phyloP scores from a whole-genome alignment of 2,113 vertebrate genomes.

The Chelonoidis abingdonii region DNA sequence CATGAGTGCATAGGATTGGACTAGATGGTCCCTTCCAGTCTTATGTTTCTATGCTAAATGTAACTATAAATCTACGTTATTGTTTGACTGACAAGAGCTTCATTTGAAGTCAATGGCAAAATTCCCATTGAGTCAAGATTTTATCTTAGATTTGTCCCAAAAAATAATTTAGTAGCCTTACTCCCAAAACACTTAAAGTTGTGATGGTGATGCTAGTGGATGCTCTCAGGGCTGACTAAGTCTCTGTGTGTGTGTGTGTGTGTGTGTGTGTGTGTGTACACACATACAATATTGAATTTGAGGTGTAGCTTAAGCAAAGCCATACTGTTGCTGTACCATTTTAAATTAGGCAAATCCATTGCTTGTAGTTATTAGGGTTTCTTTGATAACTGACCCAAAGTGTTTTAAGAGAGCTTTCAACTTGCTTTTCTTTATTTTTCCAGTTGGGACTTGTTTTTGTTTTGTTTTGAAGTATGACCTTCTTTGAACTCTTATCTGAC shows the following conservation, averaged over 20 bases:
- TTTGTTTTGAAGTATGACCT: neutral
- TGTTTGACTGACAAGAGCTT: neutral
- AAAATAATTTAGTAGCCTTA: neutral
- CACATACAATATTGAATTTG: neutral
- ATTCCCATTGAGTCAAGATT: neutral
- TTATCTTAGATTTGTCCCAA: neutral
- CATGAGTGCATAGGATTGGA: too few species aligned
- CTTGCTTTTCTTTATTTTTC: neutral
- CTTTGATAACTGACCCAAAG: too few species aligned
- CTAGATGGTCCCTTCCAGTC: too few species aligned
- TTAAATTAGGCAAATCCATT: neutral
- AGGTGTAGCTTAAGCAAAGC: neutral
- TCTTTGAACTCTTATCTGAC: neutral
- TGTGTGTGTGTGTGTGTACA: neutral
- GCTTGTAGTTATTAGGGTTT: too few species aligned
- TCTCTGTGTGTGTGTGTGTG: too few species aligned
- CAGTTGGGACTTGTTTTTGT: neutral
- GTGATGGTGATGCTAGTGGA: too few species aligned
- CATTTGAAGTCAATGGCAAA: neutral
- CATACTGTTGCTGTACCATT: neutral
- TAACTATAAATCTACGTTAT: neutral
- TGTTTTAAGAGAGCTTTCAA: too few species aligned
- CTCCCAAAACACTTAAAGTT: neutral
- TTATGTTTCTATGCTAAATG: neutral
- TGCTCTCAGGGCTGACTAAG: too few species aligned